Base-by-base conservation (phyloP, 1,140 invertebrate genomes). In the Globodera rostochiensis region DNA sequence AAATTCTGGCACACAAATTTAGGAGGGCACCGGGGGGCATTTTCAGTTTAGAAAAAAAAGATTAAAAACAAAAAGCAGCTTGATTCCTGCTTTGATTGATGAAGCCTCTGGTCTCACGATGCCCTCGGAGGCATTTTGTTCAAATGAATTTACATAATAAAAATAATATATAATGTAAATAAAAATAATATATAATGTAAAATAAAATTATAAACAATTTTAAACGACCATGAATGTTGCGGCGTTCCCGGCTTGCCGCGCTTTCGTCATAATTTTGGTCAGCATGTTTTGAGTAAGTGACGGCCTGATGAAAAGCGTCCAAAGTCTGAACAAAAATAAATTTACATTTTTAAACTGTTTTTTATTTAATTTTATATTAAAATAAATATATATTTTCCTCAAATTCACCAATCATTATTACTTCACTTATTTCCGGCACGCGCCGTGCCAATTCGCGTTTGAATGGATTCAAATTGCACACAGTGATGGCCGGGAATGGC, bases 261-360 rank as follows among this genome's bases (percentile, higher is more conserved):
- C 21, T 79, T 25, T 82, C 81, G 49, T 78, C 76, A 53, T 83
- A 83, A 73, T 83, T 53, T 13, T 84, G 46, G 11, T 74, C 73
- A 6, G 86, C 84, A 70, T 87, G 86, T 73, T 88, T 86, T 47
- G 76, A 82, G 75, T 82, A 89, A 21, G 81, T 87, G 7, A 89
- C 88, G 1, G 88, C 88, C 82, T 88, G 88, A 74, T 88, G 88
- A 74, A 85, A 88, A 1, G 87, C 87, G 45, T 88, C 86, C 36
- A 88, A 81, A 80, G 86, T 80, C 60, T 76, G 9, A 45, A 36
- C 57, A 82, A 19, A 9, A 75, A 19, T 53, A 85, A 80, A 45
- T 64, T 66, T n/a, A 13, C 15, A 74, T 60, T 46, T 25, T 25
- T 25, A 25, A 25, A 25, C 25, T 84, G 9, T 7, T 83, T 25